Evolutionary conservation across 1,140 invertebrate genomes (phyloP).

Genomic region (Acromyrmex charruanus): DNA sequence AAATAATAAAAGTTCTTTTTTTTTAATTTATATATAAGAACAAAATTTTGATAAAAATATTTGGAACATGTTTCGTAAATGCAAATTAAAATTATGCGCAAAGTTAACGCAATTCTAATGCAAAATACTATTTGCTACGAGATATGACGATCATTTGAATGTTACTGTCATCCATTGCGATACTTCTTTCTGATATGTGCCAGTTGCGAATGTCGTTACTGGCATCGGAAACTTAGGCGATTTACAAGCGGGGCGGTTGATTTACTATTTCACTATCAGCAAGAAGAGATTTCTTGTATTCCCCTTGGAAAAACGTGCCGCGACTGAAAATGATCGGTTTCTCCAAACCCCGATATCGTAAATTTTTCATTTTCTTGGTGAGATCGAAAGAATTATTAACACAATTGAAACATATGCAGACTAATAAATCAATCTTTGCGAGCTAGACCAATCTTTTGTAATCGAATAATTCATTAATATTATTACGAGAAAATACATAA

Average conservation of each 20-base stretch:
- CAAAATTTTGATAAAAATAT: neutral
- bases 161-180: neutral
- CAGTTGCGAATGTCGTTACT: conserved; percentile 6
- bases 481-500: neutral
- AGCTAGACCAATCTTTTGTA: neutral
- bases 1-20: neutral
- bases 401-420: conserved; percentile 49
- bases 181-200: conserved; percentile 4
- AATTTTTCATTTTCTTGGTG: conserved; percentile 50
- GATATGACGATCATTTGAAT: conserved; percentile 15
- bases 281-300: conserved; percentile 56
- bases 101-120: neutral
- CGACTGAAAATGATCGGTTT: conserved; percentile 56
- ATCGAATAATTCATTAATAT: conserved; percentile 23
- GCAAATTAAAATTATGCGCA: neutral
- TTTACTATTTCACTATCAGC: conserved; percentile 61
- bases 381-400: conserved; percentile 44
- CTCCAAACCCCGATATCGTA: conserved; percentile 22
- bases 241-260: conserved; percentile 12
- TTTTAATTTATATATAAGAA: neutral
- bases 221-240: conserved; percentile 15
- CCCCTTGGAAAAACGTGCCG: conserved; percentile 47
- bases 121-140: neutral
- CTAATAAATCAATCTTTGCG: conserved; percentile 13
- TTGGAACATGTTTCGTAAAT: neutral